Base-by-base conservation (phyloP, 2,113 vertebrate species). In the Sander lucioperca region DNA sequence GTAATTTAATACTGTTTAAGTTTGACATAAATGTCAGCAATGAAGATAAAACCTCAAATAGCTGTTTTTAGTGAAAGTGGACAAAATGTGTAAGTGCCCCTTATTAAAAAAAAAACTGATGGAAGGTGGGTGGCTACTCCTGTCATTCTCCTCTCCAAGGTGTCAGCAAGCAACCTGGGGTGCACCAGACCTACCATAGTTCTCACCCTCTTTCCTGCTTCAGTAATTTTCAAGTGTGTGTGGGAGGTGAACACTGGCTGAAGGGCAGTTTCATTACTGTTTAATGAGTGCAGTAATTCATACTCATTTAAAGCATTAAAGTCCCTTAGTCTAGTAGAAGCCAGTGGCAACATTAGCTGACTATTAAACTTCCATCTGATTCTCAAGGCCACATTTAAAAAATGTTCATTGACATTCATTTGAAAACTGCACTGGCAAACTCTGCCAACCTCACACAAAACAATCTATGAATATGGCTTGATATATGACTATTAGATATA, bases 201-300 rank as follows among this genome's bases (percentile, higher is more conserved):
- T 33, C 58, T 56, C 27, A 14, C 16, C 27, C 67, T 47, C 54
- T 56, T 82, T 43, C 47, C 33, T 70, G 66, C 77, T 82, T 67
- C 27, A 1, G 43, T 86, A 33, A 50, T 82, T 85, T 81, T 66
- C 43, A 77, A 84, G 64, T 70, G 74, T 72, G 74, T 25, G 57
- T 30, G 58, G 66, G 70, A 85, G 67, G 63, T 58, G 64, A 58
- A 39, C 63, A 47, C 69, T 67, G 57, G 65, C 77, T 75, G 83
- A 91, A 77, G 78, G 79, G 75, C 87, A 78, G 78, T 82, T 74
- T 91, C 80, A 91, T 85, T 71, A 77, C 62, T 21, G 67, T 83
- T 88, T 89, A 89, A 89, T 65, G 47, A 85, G 56, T 1, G 30
- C 57, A 70, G 76, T 83, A 78, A 86, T 76, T 84, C 79, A 83